phyloP scores from a whole-genome alignment of 1,140 invertebrate genomes.

The Drosophila quadrilineata region DNA sequence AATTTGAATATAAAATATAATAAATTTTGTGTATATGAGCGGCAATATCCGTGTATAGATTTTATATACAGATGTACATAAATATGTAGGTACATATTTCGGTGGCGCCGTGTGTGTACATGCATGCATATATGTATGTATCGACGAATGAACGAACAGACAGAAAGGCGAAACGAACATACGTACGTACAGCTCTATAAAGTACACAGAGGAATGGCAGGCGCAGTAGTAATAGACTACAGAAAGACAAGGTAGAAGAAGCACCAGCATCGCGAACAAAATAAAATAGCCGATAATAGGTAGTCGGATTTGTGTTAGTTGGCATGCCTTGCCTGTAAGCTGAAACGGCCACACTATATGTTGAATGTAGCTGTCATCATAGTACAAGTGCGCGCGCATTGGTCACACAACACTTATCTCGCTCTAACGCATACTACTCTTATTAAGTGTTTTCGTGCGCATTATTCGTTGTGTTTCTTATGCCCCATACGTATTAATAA shows the following conservation, averaged over 20 bases:
- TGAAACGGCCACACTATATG: conserved; percentile 58
- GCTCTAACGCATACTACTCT: conserved; percentile 36
- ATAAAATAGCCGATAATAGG: conserved; percentile 76
- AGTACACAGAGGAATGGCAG: conserved; percentile 60
- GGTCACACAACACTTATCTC: conserved; percentile 40
- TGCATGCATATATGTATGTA: conserved; percentile 60
- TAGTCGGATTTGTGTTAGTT: conserved; percentile 50
- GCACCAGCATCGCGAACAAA: conserved; percentile 66
- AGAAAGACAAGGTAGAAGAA: conserved; percentile 65
- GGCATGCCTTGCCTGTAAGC: conserved; percentile 35
- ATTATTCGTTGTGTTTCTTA: conserved; percentile 59
- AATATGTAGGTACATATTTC: conserved; percentile 44
- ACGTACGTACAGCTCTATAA: conserved; percentile 71
- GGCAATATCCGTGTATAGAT: conserved; percentile 65
- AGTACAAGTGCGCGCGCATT: conserved; percentile 39
- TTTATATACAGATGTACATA: conserved; percentile 53
- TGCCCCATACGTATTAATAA: conserved; percentile 77
- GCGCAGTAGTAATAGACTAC: conserved; percentile 67
- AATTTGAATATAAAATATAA: conserved; percentile 15
- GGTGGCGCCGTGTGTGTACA: conserved; percentile 48
- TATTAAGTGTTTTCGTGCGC: conserved; percentile 49
- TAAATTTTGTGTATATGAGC: conserved; percentile 58
- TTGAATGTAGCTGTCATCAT: background rate
- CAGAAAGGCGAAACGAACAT: too few species aligned
- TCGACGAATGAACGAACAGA: conserved; percentile 56